phyloP scores from a whole-genome alignment of 1,140 invertebrate genomes.

The Zaprionus vittiger region DNA sequence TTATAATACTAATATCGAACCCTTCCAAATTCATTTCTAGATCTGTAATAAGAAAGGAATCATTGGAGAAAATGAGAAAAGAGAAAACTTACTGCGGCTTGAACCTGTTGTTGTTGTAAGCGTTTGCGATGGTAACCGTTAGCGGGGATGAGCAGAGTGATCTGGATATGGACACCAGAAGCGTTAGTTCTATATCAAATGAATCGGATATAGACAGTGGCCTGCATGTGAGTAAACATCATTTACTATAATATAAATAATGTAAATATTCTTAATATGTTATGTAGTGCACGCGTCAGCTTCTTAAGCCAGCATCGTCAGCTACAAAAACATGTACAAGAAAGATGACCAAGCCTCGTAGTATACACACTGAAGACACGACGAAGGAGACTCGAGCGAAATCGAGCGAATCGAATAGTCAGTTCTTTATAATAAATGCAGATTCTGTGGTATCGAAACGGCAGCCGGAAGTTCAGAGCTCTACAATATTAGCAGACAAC shows the following conservation, averaged over 20 bases:
- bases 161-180: constrained; percentile 21
- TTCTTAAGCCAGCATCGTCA: not conserved
- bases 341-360: not conserved
- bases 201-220: constrained; percentile 17
- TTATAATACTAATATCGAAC: too few relatives aligned
- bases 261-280: too few relatives aligned
- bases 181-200: constrained; percentile 17
- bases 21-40: too few relatives aligned
- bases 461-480: not conserved
- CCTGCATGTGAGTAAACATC: not conserved
- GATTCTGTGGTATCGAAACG: not conserved
- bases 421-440: not conserved
- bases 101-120: not conserved
- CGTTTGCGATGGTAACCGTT: constrained; percentile 12
- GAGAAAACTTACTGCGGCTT: not conserved
- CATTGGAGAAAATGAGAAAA: not conserved
- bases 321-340: not conserved
- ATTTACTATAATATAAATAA: too few relatives aligned
- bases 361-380: not conserved
- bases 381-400: not conserved
- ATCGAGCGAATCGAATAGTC: not conserved
- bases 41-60: not conserved
- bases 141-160: constrained; percentile 34
- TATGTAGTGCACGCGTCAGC: not conserved
- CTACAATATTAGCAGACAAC: not conserved